Evolutionary conservation across 2,888 invertebrate genomes (phyloP), one percentile per base, ranked within the genome.

Genomic region (Campaea margaritaria): DNA sequence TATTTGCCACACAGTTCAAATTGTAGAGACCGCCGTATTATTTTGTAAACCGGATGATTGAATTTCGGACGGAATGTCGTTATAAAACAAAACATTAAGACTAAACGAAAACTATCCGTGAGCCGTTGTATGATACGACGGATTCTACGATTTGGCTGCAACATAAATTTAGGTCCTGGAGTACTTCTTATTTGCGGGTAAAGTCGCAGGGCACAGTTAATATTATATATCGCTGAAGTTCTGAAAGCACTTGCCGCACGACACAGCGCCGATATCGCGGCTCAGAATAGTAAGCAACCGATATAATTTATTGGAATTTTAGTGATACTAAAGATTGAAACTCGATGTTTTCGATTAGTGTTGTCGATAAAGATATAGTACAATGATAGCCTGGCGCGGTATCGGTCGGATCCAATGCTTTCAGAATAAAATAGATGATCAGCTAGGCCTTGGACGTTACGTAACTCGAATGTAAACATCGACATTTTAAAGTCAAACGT

Each of bases 401-500:
- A 43, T 38, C 58, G 47, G 28, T 15, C 45, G 52, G 28, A 13
- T 47, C 44, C 43, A 43, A 47, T 58, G 52, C 58, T 58, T 52
- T 58, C 58, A 38, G 52, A 43, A 52, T 52, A 13, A 43, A 54
- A 59, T 62, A 49, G 46, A 61, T 57, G 50, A 66, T 62, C 50
- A 60, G 51, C 43, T 46, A 61, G 63, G 58, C 65, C 67, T 67
- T 64, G 69, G 45, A 43, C 36, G 52, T 65, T 67, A 65, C 67
- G 63, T 63, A 67, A 68, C 53, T 53, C 28, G 13, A 64, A 58
- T 48, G 45, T 64, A 64, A 66, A 68, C 64, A 66, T 56, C 43
- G 55, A 65, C 58, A 53, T 62, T 56, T 66, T 65, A 61, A 67
- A 63, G 63, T 51, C 59, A 27, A 46, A 64, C 51, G 63, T 62